phyloP scores from a whole-genome alignment of 2,888 invertebrate genomes.

The Griposia aprilina region DNA sequence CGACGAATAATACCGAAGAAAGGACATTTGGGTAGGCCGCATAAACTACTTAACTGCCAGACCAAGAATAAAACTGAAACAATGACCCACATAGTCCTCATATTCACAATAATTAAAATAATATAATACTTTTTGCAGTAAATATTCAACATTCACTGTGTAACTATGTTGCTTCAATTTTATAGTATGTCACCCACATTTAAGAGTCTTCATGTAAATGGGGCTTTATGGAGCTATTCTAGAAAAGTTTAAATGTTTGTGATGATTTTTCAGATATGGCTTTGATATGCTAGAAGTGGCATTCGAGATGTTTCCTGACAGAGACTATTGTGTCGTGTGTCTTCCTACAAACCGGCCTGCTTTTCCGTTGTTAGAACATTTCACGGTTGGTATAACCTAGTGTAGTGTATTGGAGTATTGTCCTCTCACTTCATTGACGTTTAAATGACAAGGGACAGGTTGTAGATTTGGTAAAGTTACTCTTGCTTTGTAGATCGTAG shows the following conservation, averaged over 20 bases:
- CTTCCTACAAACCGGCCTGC: constrained; percentile 88
- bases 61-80: too few species aligned
- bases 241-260: background rate
- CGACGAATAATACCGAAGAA: too few species aligned
- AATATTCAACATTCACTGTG: too few species aligned
- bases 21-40: too few species aligned
- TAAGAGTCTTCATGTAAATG: too few species aligned
- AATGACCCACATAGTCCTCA: too few species aligned
- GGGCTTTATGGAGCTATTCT: too few species aligned
- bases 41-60: too few species aligned
- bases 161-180: too few species aligned
- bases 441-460: background rate
- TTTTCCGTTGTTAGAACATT: constrained; percentile 90
- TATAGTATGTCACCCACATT: too few species aligned
- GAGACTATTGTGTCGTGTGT: constrained; percentile 91
- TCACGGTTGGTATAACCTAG: constrained; percentile 84
- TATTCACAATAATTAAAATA: too few species aligned
- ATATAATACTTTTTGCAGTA: too few species aligned
- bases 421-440: background rate
- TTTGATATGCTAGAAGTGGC: constrained; percentile 91
- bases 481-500: background rate
- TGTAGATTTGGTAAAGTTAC: background rate
- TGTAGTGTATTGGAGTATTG: background rate
- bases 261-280: constrained; percentile 76
- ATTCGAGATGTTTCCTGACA: constrained; percentile 91